Conservation (phyloP, 2,888 invertebrate species). For the Malachius bipustulatus region DNA sequence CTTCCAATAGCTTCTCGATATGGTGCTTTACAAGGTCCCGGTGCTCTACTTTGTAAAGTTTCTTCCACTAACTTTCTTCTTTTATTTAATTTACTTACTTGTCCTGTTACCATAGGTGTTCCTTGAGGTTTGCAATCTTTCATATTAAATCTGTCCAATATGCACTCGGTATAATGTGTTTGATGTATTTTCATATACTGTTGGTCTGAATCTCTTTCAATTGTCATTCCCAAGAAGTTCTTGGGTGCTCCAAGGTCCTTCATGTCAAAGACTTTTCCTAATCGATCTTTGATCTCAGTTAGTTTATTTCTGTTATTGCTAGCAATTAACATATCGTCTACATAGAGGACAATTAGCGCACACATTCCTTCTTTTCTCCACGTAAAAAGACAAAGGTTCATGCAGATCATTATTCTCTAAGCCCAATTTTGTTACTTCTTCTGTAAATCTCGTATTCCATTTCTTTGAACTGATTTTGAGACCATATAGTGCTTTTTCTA, state of each 20-base stretch:
- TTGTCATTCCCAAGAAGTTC: constrained; percentile 17
- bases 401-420: constrained; percentile 14
- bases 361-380: constrained; percentile 17
- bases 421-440: constrained; percentile 15
- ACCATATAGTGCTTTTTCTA: constrained; percentile 19
- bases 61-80: too few relatives aligned
- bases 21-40: too few relatives aligned
- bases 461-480: constrained; percentile 15
- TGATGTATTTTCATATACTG: too few relatives aligned
- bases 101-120: too few relatives aligned
- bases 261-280: constrained; percentile 17
- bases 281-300: constrained; percentile 13
- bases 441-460: constrained; percentile 19
- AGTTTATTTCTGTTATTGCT: constrained; percentile 15
- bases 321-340: constrained; percentile 18
- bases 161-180: too few relatives aligned
- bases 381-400: constrained; percentile 18
- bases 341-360: constrained; percentile 16
- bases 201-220: constrained; percentile 17
- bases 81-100: too few relatives aligned
- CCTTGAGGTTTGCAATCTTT: too few relatives aligned
- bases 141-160: too few relatives aligned
- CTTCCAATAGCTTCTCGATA: too few relatives aligned
- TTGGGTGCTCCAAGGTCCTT: constrained; percentile 18
- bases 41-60: too few relatives aligned